These are phyloP conservation scores for Diaphora mendica DNA, from an alignment of 2,888 invertebrate species.

Conservation along the genomic window DNA sequence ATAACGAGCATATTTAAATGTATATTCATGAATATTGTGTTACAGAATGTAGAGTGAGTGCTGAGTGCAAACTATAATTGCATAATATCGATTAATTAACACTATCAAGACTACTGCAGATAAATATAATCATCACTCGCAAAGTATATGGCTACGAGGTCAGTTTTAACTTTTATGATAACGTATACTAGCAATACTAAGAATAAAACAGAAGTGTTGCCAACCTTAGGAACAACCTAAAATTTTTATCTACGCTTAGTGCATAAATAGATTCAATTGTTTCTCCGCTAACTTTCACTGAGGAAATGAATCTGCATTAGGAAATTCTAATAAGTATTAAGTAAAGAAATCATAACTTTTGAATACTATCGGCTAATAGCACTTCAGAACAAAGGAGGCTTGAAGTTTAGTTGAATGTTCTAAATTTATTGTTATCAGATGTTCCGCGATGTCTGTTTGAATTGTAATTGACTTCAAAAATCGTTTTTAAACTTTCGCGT, in stretches of 20 bases:
- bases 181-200: background rate
- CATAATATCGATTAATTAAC: constrained; percentile 7
- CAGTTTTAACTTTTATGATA: background rate
- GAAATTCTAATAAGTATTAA: background rate
- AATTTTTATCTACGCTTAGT: background rate
- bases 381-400: background rate
- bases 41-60: constrained; percentile 32
- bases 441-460: background rate
- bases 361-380: background rate
- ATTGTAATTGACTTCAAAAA: background rate
- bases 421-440: background rate
- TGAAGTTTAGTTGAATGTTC: background rate
- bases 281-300: background rate
- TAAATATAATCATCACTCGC: background rate
- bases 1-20: constrained; percentile 39
- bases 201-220: background rate
- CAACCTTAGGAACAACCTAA: background rate
- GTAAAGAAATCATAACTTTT: background rate
- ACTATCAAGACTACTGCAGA: background rate
- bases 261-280: background rate
- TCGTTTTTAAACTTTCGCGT: too few species aligned
- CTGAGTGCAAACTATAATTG: constrained; percentile 18
- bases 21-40: constrained; percentile 22
- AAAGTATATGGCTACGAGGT: background rate
- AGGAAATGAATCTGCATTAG: background rate